Evolutionary conservation across 2,113 vertebrate genomes (phyloP), one percentile per base, ranked within the genome.

Genomic region (Alligator mississippiensis): DNA sequence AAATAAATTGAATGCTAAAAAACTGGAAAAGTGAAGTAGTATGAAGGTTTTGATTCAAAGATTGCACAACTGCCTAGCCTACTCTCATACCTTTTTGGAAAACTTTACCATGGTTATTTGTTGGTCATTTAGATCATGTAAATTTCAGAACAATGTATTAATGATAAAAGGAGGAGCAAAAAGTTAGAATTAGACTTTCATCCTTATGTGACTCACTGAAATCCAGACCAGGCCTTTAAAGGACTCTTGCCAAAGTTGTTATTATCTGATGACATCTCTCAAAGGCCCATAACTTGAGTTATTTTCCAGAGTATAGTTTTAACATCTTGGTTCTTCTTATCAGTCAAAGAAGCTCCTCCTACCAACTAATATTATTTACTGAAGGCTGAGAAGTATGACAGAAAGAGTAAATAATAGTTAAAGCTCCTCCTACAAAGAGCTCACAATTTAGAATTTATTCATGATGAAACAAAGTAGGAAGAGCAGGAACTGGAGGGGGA

Each of bases 1-100:
- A 95, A 94, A 34, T 93, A 95, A 54, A 82, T 77, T 97, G 93
- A 86, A 88, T 89, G 75, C 90, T 96, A 92, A 96, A 94, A 91
- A 79, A 61, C 63, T 96, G 88, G 97, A 98, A 97, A 87, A 94
- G 82, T 64, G 78, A 83, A 92, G 89, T 89, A 94, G 88, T 95
- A 80, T 82, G 77, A 90, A 95, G 68, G 38, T 82, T 93, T 94
- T 95, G 89, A 90, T 95, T 94, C 87, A 77, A 75, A 92, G 77
- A 93, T 30, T 13, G 47, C 79, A 92, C 59, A 83, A 22, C 78
- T 80, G 17, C 75, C 58, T 27, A 82, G 58, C 60, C 89, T 87
- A 77, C 81, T 55, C 68, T 57, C 21, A 19, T 25, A 86, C 54
- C n/a, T 70, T 87, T 95, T 60, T 83, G 27, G 61, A 81, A 87